Conservation (phyloP, 2,113 vertebrate species). For the Scalopus aquaticus region DNA sequence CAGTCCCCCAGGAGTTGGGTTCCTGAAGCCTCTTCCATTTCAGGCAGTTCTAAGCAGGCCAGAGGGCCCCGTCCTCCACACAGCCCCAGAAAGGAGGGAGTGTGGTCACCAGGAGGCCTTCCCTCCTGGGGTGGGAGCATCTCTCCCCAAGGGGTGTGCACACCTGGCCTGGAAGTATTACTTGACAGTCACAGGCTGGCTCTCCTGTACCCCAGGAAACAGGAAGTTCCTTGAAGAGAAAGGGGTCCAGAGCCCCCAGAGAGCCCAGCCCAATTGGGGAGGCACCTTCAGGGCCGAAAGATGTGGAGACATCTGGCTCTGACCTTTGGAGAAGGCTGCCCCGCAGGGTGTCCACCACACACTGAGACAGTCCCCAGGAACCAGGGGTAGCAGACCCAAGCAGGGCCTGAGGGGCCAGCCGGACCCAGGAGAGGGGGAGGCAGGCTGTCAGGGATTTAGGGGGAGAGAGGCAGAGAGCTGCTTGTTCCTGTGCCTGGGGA, state of each 20-base stretch:
- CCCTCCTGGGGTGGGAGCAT: neutral
- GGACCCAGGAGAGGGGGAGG: neutral
- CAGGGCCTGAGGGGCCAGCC: neutral
- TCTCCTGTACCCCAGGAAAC: neutral
- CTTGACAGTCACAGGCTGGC: neutral
- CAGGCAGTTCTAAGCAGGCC: neutral
- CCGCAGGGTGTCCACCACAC: neutral
- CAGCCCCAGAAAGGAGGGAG: neutral
- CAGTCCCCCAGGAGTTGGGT: no score
- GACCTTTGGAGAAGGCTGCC: neutral
- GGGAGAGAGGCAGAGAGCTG: neutral
- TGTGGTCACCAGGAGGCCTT: neutral
- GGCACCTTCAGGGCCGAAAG: neutral
- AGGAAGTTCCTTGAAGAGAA: neutral
- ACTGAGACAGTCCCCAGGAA: neutral
- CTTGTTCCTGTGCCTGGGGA: neutral
- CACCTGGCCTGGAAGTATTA: neutral
- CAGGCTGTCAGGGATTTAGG: neutral
- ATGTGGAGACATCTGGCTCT: neutral
- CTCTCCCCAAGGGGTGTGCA: neutral
- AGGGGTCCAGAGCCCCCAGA: neutral
- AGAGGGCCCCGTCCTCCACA: neutral
- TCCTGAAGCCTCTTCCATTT: neutral
- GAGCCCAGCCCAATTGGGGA: neutral
- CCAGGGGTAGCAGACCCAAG: neutral